Evolutionary conservation across 2,888 invertebrate species (phyloP).

Genomic region (Empis stercorea): DNA sequence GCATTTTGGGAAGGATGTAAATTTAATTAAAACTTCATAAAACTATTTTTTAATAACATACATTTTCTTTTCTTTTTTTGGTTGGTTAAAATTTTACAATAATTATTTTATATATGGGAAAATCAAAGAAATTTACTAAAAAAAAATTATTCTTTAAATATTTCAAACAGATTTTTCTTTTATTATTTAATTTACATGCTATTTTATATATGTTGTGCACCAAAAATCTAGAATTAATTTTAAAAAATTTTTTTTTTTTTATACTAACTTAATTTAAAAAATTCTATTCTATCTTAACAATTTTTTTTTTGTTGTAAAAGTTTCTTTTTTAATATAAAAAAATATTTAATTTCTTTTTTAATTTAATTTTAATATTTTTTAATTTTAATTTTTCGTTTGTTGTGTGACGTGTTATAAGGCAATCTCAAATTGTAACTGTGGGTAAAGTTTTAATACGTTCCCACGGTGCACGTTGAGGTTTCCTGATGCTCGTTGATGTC

Average conservation of each 20-base stretch:
- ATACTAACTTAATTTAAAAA: background rate
- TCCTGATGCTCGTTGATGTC: constrained; percentile 24
- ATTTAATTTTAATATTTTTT: constrained; percentile 23
- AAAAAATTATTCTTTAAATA: too few species aligned
- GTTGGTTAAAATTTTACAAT: too few species aligned
- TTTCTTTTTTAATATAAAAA: background rate
- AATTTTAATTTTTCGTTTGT: background rate
- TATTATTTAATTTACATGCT: constrained; percentile 4
- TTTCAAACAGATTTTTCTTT: background rate
- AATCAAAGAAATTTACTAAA: background rate
- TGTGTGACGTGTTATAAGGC: constrained; percentile 46
- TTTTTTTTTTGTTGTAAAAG: too few species aligned
- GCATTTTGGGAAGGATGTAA: background rate
- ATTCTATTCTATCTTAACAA: too few species aligned
- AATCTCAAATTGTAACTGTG: constrained; percentile 99
- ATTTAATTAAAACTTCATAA: too few species aligned
- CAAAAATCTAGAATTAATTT: constrained; percentile 25
- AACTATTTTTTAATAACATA: too few species aligned
- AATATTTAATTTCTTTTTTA: constrained; percentile 25
- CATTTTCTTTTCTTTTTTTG: too few species aligned
- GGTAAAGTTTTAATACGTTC: constrained; percentile 42
- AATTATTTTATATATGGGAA: too few species aligned
- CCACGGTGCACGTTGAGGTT: constrained; percentile 39
- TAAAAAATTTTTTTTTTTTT: constrained; percentile 30
- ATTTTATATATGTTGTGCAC: constrained; percentile 5